Conservation (phyloP, 2,888 invertebrate species). For the Lycophotia porphyrea region DNA sequence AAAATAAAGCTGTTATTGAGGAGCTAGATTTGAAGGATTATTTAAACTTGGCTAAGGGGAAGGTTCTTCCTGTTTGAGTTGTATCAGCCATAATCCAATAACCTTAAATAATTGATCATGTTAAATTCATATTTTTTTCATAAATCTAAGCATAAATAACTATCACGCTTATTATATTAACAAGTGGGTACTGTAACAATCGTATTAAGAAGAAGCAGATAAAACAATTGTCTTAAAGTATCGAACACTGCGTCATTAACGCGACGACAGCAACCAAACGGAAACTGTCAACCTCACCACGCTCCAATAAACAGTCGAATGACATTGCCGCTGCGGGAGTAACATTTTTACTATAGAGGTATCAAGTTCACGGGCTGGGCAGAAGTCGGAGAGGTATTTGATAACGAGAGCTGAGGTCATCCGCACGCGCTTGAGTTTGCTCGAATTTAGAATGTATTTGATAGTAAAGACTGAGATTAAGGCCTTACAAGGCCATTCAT, state of each 20-base stretch:
- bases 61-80: neutral
- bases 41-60: neutral
- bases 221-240: constrained; percentile 11
- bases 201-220: neutral
- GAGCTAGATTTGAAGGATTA: neutral
- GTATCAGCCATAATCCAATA: neutral
- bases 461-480: neutral
- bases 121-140: neutral
- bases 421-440: neutral
- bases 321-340: constrained; percentile 56
- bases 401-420: constrained; percentile 14
- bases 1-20: neutral
- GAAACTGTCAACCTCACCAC: constrained; percentile 63
- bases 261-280: constrained; percentile 40
- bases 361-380: constrained; percentile 63
- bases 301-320: constrained; percentile 69
- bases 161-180: neutral
- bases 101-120: neutral
- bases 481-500: neutral
- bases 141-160: neutral
- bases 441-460: neutral
- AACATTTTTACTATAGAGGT: constrained; percentile 38
- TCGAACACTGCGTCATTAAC: constrained; percentile 34
- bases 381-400: constrained; percentile 22
- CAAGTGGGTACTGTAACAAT: neutral